These are phyloP conservation scores for Poecilia velifera DNA, from an alignment of 2,797 vertebrate genomes.

Conservation along the genomic window DNA sequence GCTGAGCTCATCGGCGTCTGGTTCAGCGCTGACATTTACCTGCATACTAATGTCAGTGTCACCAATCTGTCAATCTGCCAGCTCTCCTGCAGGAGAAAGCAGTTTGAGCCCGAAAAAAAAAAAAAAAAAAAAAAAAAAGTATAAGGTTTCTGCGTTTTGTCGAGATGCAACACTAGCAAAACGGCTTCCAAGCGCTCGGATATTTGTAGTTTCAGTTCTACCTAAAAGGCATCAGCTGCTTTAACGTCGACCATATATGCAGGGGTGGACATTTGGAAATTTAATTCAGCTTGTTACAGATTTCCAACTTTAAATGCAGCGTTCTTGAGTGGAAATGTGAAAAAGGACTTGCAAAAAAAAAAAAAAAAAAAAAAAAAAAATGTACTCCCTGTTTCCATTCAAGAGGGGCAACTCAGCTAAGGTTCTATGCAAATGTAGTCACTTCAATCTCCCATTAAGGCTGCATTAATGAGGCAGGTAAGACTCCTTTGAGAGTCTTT, in stretches of 20 bases:
- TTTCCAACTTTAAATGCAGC: constrained; percentile 42
- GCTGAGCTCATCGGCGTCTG: constrained; percentile 66
- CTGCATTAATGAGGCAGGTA: constrained; percentile 43
- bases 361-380: constrained; percentile 45
- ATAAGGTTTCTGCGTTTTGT: constrained; percentile 54
- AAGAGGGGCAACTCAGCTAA: constrained; percentile 33
- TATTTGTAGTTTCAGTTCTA: constrained; percentile 32
- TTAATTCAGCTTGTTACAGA: constrained; percentile 32
- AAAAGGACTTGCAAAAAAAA: constrained; percentile 27
- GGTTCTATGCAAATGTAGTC: constrained; percentile 70
- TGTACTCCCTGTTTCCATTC: constrained; percentile 33
- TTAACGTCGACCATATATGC: constrained; percentile 6
- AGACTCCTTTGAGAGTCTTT: constrained; percentile 24
- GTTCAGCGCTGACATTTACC: constrained; percentile 66
- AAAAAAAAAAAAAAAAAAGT: constrained; percentile 34
- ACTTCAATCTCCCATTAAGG: constrained; percentile 55
- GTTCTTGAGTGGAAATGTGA: constrained; percentile 36
- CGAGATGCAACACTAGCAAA: constrained; percentile 41
- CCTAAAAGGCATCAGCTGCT: constrained; percentile 2
- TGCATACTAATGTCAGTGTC: constrained; percentile 74
- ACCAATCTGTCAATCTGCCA: constrained; percentile 77
- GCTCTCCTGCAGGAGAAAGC: constrained; percentile 59
- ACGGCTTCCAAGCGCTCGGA: constrained; percentile 23
- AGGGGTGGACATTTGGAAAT: constrained; percentile 26
- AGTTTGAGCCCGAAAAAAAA: constrained; percentile 33